A percentile compares a stretch with the other conserved stretches of the same genome.
These are phyloP conservation scores for Cyclopterus lumpus DNA, from an alignment of 2,797 vertebrate genomes.

Conservation along the genomic window DNA sequence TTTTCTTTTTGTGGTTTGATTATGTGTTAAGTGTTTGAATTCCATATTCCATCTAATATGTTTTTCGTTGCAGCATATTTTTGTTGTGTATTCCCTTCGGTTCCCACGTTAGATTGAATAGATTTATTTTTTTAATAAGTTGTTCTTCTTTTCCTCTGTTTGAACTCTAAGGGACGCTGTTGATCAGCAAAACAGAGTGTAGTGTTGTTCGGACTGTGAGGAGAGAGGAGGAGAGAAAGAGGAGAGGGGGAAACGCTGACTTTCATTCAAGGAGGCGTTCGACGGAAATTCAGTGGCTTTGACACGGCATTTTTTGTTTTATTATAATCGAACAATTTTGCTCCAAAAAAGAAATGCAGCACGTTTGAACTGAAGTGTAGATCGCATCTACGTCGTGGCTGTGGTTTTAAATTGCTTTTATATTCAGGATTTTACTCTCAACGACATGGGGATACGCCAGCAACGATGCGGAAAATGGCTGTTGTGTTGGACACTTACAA, in stretches of 20 bases:
- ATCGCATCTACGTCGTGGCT: neutral
- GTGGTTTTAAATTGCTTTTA: neutral
- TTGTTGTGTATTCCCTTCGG: fast-evolving
- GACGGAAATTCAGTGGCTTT: neutral
- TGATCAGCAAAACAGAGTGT: slow-evolving; percentile 41
- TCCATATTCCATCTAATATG: neutral
- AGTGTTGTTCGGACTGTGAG: neutral
- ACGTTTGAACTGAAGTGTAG: neutral
- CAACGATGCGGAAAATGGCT: slow-evolving; percentile 28
- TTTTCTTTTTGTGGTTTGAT: neutral
- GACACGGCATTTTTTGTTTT: neutral
- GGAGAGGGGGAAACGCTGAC: neutral
- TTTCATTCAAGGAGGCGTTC: neutral
- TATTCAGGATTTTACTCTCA: slow-evolving; percentile 11
- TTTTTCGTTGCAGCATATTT: neutral
- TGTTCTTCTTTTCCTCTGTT: slow-evolving; percentile 10
- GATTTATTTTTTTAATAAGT: too few relatives aligned
- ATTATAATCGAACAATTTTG: neutral
- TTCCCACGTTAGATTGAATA: neutral
- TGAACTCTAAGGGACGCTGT: slow-evolving; percentile 67
- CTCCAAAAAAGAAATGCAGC: neutral
- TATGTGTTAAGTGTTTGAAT: neutral
- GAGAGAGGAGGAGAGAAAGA: slow-evolving; percentile 19
- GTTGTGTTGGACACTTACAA: slow-evolving; percentile 17
- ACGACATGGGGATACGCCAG: slow-evolving; percentile 31